Conservation (phyloP, 2,888 invertebrate genomes). For the Boloria selene region DNA sequence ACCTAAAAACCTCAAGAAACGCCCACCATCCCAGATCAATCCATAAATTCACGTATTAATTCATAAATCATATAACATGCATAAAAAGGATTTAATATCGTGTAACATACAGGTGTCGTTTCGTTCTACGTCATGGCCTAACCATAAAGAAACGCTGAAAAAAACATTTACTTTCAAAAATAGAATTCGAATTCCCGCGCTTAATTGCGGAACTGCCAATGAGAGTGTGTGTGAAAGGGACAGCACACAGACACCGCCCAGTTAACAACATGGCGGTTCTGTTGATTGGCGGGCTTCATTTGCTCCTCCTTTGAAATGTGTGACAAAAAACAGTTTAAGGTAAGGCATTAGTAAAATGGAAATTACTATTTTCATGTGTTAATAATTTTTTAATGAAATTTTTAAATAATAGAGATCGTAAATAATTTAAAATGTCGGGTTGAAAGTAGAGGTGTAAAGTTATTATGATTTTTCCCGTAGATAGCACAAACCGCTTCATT, state of each 20-base stretch:
- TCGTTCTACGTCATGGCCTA: conserved; percentile 55
- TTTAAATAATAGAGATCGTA: conserved; percentile 16
- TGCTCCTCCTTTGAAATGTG: conserved; percentile 52
- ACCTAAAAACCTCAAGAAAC: conserved; percentile 7
- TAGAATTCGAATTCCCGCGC: conserved; percentile 81
- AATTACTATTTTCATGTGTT: conserved; percentile 17
- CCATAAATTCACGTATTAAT: conserved; percentile 9
- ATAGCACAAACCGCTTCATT: background rate
- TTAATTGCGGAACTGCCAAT: conserved; percentile 79
- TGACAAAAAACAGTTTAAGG: conserved; percentile 24
- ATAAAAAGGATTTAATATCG: conserved; percentile 27
- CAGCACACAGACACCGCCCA: conserved; percentile 72
- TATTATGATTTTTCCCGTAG: background rate
- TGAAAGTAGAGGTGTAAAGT: conserved; percentile 4
- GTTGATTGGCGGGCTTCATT: conserved; percentile 81
- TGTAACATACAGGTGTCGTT: conserved; percentile 62
- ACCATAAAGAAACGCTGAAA: conserved; percentile 72
- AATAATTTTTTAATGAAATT: conserved; percentile 9
- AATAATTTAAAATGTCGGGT: background rate
- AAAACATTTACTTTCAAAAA: conserved; percentile 78
- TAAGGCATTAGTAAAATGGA: conserved; percentile 4
- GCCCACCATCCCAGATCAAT: conserved; percentile 15
- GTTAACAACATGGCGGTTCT: conserved; percentile 85
- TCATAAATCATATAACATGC: conserved; percentile 17
- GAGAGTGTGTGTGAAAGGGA: conserved; percentile 67